These are phyloP conservation scores for Spea hammondii DNA, from an alignment of 2,797 vertebrate genomes.

Conservation along the genomic window DNA sequence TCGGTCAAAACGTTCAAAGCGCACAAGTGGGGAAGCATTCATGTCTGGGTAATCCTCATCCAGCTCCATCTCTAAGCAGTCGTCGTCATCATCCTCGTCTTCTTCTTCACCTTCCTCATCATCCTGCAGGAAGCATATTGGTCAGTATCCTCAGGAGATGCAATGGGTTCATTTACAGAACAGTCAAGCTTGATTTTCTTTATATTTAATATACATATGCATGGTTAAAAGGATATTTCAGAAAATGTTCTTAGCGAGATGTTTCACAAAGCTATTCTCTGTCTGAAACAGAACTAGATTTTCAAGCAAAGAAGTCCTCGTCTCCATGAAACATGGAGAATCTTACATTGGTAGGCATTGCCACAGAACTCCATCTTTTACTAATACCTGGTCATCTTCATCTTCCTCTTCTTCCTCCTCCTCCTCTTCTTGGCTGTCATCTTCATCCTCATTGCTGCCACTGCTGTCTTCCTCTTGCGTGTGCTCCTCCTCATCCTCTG, in stretches of 20 bases:
- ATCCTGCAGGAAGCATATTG: conserved; percentile 68
- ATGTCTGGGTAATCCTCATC: conserved; percentile 95
- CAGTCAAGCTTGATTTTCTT: too few relatives aligned
- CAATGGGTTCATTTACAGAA: too few relatives aligned
- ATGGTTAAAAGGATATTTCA: too few relatives aligned
- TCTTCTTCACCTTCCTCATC: conserved; percentile 86
- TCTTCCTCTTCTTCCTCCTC: conserved; percentile 91
- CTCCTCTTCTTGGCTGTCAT: conserved; percentile 94
- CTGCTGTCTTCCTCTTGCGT: conserved; percentile 95
- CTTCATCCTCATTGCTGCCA: conserved; percentile 92
- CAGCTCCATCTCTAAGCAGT: conserved; percentile 95
- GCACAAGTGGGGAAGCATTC: conserved; percentile 90
- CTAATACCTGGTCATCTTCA: conserved; percentile 87
- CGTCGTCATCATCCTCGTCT: conserved; percentile 90
- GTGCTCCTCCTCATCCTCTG: conserved; percentile 88
- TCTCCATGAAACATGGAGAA: not conserved
- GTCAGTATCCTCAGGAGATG: not conserved
- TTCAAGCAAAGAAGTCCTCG: not conserved
- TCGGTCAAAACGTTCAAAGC: conserved; percentile 91
- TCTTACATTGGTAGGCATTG: not conserved
- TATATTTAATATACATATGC: too few relatives aligned
- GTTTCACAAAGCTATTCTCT: not conserved
- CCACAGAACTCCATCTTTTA: not conserved
- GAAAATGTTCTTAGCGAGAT: not conserved
- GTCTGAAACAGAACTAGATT: not conserved